Conservation (phyloP, 2,113 vertebrate species). For the Hypanus sabinus region DNA sequence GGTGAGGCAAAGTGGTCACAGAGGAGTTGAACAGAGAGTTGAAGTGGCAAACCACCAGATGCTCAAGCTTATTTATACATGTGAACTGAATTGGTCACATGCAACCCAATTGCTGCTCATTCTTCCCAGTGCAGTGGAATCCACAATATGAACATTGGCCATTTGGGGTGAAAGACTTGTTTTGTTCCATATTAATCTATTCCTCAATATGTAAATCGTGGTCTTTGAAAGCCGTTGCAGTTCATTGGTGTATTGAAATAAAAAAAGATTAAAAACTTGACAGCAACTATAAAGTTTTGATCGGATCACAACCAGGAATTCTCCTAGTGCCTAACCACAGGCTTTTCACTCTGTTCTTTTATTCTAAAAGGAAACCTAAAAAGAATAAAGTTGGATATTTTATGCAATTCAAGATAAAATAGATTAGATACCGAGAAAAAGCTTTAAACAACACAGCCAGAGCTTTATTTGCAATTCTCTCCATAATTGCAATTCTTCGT, state of each 20-base stretch:
- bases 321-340: not conserved
- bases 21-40: too few species aligned
- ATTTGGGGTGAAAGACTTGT: too few species aligned
- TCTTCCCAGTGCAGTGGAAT: too few species aligned
- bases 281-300: not conserved
- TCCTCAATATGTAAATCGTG: too few species aligned
- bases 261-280: not conserved
- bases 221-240: not conserved
- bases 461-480: not conserved
- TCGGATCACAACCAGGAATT: not conserved
- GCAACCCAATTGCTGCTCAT: too few species aligned
- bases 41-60: too few species aligned
- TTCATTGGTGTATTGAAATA: not conserved
- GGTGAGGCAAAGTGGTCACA: too few species aligned
- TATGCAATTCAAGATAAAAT: not conserved
- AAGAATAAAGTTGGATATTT: not conserved
- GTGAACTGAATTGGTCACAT: too few species aligned
- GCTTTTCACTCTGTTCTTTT: not conserved
- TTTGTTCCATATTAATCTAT: too few species aligned
- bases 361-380: not conserved
- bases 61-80: too few species aligned
- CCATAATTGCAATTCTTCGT: not conserved
- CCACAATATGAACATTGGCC: too few species aligned
- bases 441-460: not conserved
- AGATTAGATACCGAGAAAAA: not conserved